These are phyloP conservation scores for Phymorhynchus buccinoides DNA, from an alignment of 1,140 invertebrate species.

Conservation along the genomic window DNA sequence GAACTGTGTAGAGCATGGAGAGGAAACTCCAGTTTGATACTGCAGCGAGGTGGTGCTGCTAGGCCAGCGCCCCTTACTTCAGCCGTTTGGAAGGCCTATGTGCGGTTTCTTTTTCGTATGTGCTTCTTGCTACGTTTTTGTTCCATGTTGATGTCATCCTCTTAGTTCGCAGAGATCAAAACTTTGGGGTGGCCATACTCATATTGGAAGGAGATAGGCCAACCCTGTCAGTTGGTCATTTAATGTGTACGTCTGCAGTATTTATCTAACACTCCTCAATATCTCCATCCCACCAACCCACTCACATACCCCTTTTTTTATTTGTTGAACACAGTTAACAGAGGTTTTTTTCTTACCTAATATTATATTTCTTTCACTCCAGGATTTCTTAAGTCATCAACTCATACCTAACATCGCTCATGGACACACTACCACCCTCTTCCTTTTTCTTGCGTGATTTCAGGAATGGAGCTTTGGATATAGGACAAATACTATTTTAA, in stretches of 20 bases:
- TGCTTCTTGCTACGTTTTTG: not conserved
- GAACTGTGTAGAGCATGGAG: constrained; percentile 10
- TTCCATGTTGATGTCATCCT: not conserved
- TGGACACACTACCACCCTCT: too few species aligned
- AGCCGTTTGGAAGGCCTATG: not conserved
- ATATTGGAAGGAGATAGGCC: not conserved
- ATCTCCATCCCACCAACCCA: too few species aligned
- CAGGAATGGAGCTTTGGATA: too few species aligned
- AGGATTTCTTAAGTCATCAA: not conserved
- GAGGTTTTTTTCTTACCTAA: not conserved
- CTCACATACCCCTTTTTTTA: not conserved
- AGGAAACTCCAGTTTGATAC: constrained; percentile 1
- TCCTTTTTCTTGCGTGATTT: too few species aligned
- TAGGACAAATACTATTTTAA: too few species aligned
- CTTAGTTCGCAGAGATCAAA: not conserved
- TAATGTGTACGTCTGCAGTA: not conserved
- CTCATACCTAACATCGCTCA: too few species aligned
- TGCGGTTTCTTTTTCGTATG: too few species aligned
- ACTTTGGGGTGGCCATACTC: not conserved
- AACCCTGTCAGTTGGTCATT: not conserved
- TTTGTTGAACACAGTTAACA: not conserved
- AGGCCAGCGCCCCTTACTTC: not conserved
- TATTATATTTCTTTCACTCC: not conserved
- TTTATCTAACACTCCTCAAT: too few species aligned
- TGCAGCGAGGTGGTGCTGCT: not conserved